phyloP scores from a whole-genome alignment of 2,797 vertebrate genomes.

The Lagorchestes hirsutus region DNA sequence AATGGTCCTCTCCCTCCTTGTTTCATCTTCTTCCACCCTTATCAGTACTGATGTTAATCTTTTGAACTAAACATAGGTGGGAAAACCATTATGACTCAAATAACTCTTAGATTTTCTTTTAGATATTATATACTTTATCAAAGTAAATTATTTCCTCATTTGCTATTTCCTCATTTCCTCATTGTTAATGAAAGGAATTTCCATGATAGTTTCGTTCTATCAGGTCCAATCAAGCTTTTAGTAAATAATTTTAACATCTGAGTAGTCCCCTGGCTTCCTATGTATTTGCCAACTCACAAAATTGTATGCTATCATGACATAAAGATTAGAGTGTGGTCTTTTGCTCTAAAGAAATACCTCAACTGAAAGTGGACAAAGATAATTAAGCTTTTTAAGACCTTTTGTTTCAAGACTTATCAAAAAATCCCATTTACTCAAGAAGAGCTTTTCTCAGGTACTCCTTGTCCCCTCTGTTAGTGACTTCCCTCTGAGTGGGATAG shows the following conservation, averaged over 20 bases:
- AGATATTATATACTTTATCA: neutral
- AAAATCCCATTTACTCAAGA: neutral
- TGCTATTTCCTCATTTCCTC: neutral
- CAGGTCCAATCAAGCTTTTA: neutral
- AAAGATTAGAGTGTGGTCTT: neutral
- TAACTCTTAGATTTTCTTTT: neutral
- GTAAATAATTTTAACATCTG: neutral
- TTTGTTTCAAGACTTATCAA: neutral
- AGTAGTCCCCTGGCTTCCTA: neutral
- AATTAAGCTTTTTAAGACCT: neutral
- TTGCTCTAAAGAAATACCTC: neutral
- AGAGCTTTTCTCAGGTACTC: neutral
- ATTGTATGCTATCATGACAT: neutral
- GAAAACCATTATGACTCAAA: neutral
- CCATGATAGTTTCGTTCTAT: neutral
- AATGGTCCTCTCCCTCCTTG: neutral
- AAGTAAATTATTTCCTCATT: neutral
- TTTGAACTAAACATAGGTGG: neutral
- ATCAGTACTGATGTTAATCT: neutral
- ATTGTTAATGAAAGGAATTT: neutral
- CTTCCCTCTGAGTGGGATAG: neutral
- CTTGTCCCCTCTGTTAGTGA: neutral
- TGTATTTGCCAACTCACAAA: neutral
- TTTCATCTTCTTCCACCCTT: neutral
- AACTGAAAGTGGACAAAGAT: neutral